Evolutionary conservation across 2,888 invertebrate species (phyloP), one percentile per base, ranked within the genome.

Genomic region (Mesochorus sp.): DNA sequence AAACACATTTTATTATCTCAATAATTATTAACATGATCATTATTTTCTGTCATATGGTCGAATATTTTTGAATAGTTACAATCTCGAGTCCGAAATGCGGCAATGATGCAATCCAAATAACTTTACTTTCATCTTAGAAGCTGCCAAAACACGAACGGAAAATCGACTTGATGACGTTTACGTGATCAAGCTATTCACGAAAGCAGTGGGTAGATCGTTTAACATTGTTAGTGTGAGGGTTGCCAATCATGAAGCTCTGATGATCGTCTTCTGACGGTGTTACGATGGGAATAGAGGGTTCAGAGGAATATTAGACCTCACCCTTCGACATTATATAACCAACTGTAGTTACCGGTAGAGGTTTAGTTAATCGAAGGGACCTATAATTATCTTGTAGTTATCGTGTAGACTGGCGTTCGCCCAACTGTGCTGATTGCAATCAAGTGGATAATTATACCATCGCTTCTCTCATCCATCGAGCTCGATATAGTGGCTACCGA

Each of bases 381-480:
- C 81, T 81, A 78, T 82, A 82, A 82, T 82, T 82, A 82, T 82
- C 77, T 76, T 73, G 79, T 78, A 77, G 80, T 80, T 82, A 80
- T 80, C 80, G 80, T 78, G 73, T 66, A 75, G 82, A 78, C 73
- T 78, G 76, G 76, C 72, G 80, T 66, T 76, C 78, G 79, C 74
- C 79, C 79, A 72, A 76, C 78, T 81, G 78, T 81, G 67, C 77
- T 82, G 80, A 82, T 82, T 81, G 76, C 82, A 82, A 82, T 81
- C 79, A 82, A 79, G 76, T 79, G 79, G 80, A 79, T 82, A 79
- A 82, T 82, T 80, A 71, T 71, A 66, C 74, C 62, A 37, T 61
- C 49, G 70, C 76, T 71, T 76, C 66, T 76, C 59, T 51, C 66
- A 66, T 76, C 76, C 71, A 66, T 76, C 76, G 70, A 31, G 39